Conservation (phyloP, 1,140 invertebrate genomes). For the Panagrolaimus sp. region DNA sequence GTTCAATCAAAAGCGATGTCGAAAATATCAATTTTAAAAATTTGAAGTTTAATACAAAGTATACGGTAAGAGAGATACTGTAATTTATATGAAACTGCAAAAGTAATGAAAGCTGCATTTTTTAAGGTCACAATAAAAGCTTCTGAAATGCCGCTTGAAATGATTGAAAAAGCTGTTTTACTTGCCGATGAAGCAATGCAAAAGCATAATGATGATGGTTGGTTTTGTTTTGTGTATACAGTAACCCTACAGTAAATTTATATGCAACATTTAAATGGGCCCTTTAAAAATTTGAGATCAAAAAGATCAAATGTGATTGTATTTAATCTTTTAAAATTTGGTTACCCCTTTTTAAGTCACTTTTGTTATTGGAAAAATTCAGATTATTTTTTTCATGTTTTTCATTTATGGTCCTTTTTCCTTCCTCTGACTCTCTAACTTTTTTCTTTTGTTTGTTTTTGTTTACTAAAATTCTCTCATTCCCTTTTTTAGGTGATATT, state of each 20-base stretch:
- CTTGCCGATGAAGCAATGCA: conserved; percentile 25
- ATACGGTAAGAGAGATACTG: neutral
- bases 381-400: conserved; percentile 5
- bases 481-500: conserved; percentile 28
- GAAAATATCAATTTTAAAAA: neutral
- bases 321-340: no score
- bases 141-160: conserved; percentile 20
- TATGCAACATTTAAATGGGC: neutral
- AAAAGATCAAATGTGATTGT: no score
- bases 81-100: neutral
- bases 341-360: no score
- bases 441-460: neutral
- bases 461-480: neutral
- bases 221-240: neutral
- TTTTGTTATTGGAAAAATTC: neutral
- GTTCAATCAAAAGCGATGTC: neutral
- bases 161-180: conserved; percentile 22
- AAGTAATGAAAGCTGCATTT: no score
- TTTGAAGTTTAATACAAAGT: conserved; percentile 21
- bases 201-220: conserved; percentile 20
- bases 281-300: no score
- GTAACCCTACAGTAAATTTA: no score
- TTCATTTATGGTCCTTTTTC: no score
- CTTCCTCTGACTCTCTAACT: no score
- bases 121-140: conserved; percentile 18